These are phyloP conservation scores for Labeo rohita DNA, from an alignment of 2,113 vertebrate genomes.

Conservation along the genomic window DNA sequence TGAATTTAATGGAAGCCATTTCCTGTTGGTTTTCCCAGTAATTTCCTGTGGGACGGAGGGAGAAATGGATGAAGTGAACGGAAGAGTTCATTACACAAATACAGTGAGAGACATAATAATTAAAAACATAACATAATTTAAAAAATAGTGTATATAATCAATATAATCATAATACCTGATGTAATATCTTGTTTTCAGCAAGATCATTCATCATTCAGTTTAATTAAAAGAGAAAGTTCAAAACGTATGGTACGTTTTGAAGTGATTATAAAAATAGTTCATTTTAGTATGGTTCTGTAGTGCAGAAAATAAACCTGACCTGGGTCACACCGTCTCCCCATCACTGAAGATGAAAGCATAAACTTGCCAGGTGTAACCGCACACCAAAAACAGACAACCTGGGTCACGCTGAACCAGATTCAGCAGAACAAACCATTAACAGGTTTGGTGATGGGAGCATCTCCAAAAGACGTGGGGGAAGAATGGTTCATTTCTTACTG, in stretches of 20 bases:
- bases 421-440: neutral
- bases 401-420: constrained; percentile 15
- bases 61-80: constrained; percentile 58
- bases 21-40: constrained; percentile 75
- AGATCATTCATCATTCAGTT: neutral
- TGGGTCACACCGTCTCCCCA: neutral
- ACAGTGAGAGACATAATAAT: constrained; percentile 68
- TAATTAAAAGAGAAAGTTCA: neutral
- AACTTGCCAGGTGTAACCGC: neutral
- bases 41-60: constrained; percentile 76
- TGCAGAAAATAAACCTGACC: neutral
- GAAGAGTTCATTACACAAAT: constrained; percentile 70
- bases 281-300: neutral
- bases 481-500: neutral
- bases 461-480: neutral
- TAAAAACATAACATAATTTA: neutral
- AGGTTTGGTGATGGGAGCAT: neutral
- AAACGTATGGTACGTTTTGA: too few species aligned
- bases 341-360: neutral
- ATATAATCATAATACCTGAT: neutral
- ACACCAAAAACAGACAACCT: constrained; percentile 14
- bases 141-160: neutral
- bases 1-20: constrained; percentile 74
- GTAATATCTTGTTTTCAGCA: neutral
- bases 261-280: neutral